Base-by-base conservation (phyloP, 1,140 invertebrate genomes). In the Oedothorax gibbosus region DNA sequence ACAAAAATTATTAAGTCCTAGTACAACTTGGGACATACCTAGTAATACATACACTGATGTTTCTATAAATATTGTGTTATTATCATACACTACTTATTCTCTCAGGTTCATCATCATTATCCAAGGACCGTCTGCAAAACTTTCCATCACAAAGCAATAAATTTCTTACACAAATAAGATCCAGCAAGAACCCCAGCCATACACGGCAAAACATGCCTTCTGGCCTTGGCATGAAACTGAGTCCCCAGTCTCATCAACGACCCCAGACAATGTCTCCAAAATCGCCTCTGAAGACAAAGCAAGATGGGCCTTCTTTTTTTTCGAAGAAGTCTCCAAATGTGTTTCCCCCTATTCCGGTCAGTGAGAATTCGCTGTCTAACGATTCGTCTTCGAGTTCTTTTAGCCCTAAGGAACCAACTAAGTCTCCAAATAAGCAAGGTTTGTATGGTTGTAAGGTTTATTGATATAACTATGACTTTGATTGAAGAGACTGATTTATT, bases 281-380 rank as follows among this genome's bases (percentile, higher is more conserved):
- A 66, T 76, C 81, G n/a, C 15, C 72, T 4, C 11, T 73, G 4
- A 66, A 84, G 20, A 35, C 56, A 6, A 84, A 84, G 57, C 53
- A 53, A 57, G 81, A 84, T 11, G 68, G n/a, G 35, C 7, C 81
- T 54, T 57, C 51, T 84, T 66, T 84, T 18, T 84, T 84, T 56
- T n/a, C 71, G 11, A 84, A 66, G 57, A 84, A 84, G 35, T 21
- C 72, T 56, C 18, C 77, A 8, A 51, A 20, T 12, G 11, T 66
- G 72, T 75, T 51, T 82, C 54, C 12, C 21, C 69, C 20, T 54
- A 51, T 64, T 35, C 80, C 49, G 20, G 35, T 35, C 35, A 35
- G 5, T 35, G 35, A 35, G 2, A 35, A 35, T 5, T 35, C 35
- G 35, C 35, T 35, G 35, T 35, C 35, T 35, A 35, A 35, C 5